Percentiles rank a stretch among this genome's conserved stretches.
These are phyloP conservation scores for Galerucella pusilla DNA, from an alignment of 2,888 invertebrate genomes.

Conservation along the genomic window DNA sequence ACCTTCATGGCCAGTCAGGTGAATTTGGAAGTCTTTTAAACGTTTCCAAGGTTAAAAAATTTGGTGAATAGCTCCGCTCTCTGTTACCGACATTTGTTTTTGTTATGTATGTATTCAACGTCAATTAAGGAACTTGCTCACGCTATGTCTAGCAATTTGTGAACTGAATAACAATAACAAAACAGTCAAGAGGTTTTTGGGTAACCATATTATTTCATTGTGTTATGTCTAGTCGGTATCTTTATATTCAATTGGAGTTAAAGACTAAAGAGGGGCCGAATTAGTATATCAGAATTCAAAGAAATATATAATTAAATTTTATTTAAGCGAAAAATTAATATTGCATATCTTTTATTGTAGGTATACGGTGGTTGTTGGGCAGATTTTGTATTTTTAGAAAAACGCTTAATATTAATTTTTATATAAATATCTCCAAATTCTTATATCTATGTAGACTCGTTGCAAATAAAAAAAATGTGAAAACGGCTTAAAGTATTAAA, in stretches of 20 bases:
- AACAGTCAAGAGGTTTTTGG: conserved; percentile 1
- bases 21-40: conserved; percentile 31
- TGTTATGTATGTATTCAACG: conserved; percentile 34
- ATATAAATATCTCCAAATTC: background rate
- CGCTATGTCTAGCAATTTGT: conserved; percentile 30
- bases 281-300: background rate
- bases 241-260: background rate
- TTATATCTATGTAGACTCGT: background rate
- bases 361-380: background rate
- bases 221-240: conserved; percentile 18
- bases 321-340: background rate
- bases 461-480: conserved; percentile 2
- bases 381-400: background rate
- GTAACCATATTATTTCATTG: background rate
- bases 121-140: conserved; percentile 30
- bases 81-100: conserved; percentile 38
- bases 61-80: conserved; percentile 20
- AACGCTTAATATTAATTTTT: background rate
- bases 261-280: background rate
- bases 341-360: background rate
- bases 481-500: conserved; percentile 3
- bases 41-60: conserved; percentile 36
- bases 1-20: conserved; percentile 44
- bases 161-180: conserved; percentile 29
- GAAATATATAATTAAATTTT: too few species aligned